Conservation (phyloP, 2,888 invertebrate genomes). For the Agonum fuliginosum region DNA sequence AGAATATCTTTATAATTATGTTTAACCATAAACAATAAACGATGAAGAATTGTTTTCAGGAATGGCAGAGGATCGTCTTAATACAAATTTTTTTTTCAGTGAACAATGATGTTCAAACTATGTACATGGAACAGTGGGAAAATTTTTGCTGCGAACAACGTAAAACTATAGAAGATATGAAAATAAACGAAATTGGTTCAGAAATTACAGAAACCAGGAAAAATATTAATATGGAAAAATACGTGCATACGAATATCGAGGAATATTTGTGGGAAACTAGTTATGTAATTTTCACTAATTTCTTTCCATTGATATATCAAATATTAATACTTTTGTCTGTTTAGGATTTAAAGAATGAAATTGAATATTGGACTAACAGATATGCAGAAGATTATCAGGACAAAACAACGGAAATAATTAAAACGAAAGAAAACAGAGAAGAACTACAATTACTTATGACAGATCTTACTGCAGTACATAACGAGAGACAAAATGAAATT, state of each 20-base stretch:
- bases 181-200: background rate
- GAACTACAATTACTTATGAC: constrained; percentile 3
- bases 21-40: too few relatives aligned
- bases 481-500: background rate
- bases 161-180: background rate
- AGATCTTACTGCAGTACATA: background rate
- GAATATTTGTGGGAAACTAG: constrained; percentile 47
- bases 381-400: constrained; percentile 68
- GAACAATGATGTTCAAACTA: background rate
- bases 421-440: constrained; percentile 65
- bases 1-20: too few relatives aligned
- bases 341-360: constrained; percentile 66
- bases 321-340: constrained; percentile 21
- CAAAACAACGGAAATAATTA: constrained; percentile 65
- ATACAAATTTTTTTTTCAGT: background rate
- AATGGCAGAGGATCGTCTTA: background rate
- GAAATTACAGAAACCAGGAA: background rate
- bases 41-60: too few relatives aligned
- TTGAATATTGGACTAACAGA: constrained; percentile 68
- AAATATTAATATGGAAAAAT: background rate
- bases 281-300: background rate
- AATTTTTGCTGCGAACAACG: background rate
- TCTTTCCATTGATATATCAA: background rate
- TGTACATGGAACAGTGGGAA: background rate
- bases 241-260: background rate